Evolutionary conservation across 2,113 vertebrate genomes (phyloP).

Genomic region (Hippocampus abdominalis): DNA sequence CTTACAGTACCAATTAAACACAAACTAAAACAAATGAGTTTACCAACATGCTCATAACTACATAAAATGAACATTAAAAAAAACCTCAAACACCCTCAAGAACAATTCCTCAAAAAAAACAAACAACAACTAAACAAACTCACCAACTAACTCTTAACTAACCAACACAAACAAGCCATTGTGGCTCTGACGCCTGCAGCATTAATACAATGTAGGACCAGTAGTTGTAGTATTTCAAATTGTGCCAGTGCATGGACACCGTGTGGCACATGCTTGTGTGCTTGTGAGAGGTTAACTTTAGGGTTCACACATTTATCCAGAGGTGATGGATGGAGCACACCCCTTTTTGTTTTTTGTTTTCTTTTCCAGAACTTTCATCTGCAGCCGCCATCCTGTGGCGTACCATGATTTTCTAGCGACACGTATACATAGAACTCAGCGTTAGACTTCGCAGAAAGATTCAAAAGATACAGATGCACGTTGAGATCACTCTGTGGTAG

Average conservation of each 20-base stretch:
- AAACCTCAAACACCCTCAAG: too few relatives aligned
- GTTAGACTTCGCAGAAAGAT: conserved; percentile 19
- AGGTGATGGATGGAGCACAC: conserved; percentile 39
- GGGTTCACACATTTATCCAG: conserved; percentile 28
- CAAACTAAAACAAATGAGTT: background rate
- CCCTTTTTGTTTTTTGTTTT: background rate
- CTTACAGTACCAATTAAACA: background rate
- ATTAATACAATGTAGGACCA: background rate
- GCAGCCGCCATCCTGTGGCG: conserved; percentile 34
- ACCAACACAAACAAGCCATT: too few relatives aligned
- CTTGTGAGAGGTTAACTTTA: conserved; percentile 23
- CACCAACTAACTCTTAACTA: background rate
- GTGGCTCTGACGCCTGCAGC: too few relatives aligned
- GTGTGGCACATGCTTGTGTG: background rate
- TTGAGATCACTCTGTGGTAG: background rate
- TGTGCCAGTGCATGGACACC: background rate
- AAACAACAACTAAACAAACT: background rate
- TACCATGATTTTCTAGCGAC: conserved; percentile 43
- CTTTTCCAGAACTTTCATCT: too few relatives aligned
- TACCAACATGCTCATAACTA: background rate
- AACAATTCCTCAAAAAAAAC: too few relatives aligned
- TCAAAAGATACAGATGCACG: background rate
- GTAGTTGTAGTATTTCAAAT: background rate
- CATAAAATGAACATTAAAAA: too few relatives aligned
- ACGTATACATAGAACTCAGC: conserved; percentile 24